Evolutionary conservation across 2,113 vertebrate species (phyloP), one percentile per base, ranked within the genome.

Genomic region (Taurulus bubalis): DNA sequence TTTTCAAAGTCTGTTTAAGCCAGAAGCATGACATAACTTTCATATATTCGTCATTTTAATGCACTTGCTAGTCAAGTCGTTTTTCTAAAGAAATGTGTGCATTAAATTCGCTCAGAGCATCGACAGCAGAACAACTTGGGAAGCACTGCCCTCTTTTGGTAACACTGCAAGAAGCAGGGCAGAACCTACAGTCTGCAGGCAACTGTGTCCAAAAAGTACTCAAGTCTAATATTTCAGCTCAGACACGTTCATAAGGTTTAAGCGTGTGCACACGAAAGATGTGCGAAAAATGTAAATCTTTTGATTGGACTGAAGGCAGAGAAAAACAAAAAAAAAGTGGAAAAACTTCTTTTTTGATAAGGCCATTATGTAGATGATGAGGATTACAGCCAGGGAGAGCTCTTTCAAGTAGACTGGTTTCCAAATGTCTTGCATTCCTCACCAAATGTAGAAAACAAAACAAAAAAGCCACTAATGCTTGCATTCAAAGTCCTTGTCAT

Each of bases 101-200:
- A 18, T 14, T 2, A 49, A 15, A 36, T 4, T 22, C 30, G n/a
- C 10, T 1, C 4, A 58, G 28, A 58, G 32, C 9, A 4, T 12
- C 34, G 24, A 7, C n/a, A 51, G 16, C 14, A 40, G 2, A 22
- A 80, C 76, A 56, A 20, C 18, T 85, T 78, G 9, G 64, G n/a
- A 58, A 85, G 83, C 80, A 87, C 89, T 86, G 88, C 85, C 89
- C 83, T 77, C 92, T 89, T 72, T 1, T 88, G 93, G 87, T 15
- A 5, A 38, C 1, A 38, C 2, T 40, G 38, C n/a, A 22, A 1
- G 0, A 9, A 9, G 49, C 20, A 51, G 47, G 18, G 11, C 53
- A 3, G 4, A 51, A 2, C 49, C 40, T 2, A 34, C 34, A 0
- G 38, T 14, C 40, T 42, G 40, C 40, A 42, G 40, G 40, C 2